Evolutionary conservation across 1,140 invertebrate species (phyloP).

Genomic region (Drosophila ercepeae): DNA sequence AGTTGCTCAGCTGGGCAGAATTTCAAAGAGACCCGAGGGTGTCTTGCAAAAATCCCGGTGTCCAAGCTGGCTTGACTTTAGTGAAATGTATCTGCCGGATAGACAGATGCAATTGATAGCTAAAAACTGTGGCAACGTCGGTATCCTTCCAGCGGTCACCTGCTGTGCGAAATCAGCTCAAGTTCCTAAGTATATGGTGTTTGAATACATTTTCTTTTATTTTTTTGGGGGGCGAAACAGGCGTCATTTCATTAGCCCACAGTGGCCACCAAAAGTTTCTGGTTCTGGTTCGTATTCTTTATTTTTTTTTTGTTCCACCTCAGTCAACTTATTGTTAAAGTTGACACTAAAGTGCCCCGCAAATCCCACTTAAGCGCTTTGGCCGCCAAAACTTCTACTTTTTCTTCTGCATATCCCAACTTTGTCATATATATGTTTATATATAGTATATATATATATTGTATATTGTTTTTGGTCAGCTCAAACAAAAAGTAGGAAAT

Average conservation of each 20-base stretch:
- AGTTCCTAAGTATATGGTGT: slow-evolving; percentile 48
- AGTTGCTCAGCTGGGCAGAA: slow-evolving; percentile 29
- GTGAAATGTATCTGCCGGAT: slow-evolving; percentile 68
- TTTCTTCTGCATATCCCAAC: slow-evolving; percentile 31
- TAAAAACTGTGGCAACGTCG: slow-evolving; percentile 17
- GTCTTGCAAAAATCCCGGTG: slow-evolving; percentile 27
- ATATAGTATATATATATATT: not conserved
- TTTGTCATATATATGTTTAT: slow-evolving; percentile 9
- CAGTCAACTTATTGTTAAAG: slow-evolving; percentile 76
- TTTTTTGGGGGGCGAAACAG: slow-evolving; percentile 9
- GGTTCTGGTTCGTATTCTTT: slow-evolving; percentile 27
- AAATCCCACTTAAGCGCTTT: slow-evolving; percentile 79
- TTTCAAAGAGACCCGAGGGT: slow-evolving; percentile 6
- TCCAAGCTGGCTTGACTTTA: slow-evolving; percentile 57
- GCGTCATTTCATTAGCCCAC: slow-evolving; percentile 71
- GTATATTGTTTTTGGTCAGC: slow-evolving; percentile 13
- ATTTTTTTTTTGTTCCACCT: slow-evolving; percentile 24
- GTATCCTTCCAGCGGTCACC: slow-evolving; percentile 49
- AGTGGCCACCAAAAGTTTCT: slow-evolving; percentile 61
- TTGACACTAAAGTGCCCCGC: slow-evolving; percentile 77
- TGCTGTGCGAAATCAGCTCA: slow-evolving; percentile 65
- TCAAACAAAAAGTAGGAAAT: slow-evolving; percentile 45
- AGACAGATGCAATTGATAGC: slow-evolving; percentile 47
- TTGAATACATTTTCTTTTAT: not conserved
- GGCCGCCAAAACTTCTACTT: slow-evolving; percentile 44